Conservation (phyloP, 2,113 vertebrate species). For the Phalacrocorax brasilianus region DNA sequence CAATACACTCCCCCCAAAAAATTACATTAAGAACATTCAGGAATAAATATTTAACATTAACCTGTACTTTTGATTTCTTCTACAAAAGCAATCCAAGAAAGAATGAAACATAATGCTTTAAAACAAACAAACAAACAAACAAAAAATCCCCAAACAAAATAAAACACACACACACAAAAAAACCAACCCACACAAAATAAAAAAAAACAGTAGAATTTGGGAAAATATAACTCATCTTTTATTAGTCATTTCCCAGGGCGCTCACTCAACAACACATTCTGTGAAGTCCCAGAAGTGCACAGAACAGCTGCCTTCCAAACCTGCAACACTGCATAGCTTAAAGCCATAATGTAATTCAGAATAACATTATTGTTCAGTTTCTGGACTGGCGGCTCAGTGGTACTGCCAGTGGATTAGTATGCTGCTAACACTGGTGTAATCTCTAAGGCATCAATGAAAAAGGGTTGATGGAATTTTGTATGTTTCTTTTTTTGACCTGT, state of each 20-base stretch:
- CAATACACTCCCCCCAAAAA: not conserved
- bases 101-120: not conserved
- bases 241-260: not conserved
- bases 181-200: too few relatives aligned
- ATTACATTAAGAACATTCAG: fast-evolving
- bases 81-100: not conserved
- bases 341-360: not conserved
- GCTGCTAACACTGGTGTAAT: not conserved
- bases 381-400: not conserved
- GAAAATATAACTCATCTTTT: not conserved
- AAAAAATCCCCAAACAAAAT: too few relatives aligned
- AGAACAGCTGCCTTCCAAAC: not conserved
- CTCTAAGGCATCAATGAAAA: not conserved
- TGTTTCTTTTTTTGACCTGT: not conserved
- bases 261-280: not conserved
- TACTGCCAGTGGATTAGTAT: not conserved
- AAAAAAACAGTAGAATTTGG: not conserved
- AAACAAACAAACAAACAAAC: not conserved
- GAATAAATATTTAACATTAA: not conserved
- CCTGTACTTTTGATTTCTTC: not conserved
- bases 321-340: not conserved
- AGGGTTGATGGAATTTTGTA: not conserved
- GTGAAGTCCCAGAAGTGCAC: not conserved
- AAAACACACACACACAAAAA: not conserved
- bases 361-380: not conserved